Evolutionary conservation across 2,888 invertebrate species (phyloP), one percentile per base, ranked within the genome.

Genomic region (Sarcophaga subvicina): DNA sequence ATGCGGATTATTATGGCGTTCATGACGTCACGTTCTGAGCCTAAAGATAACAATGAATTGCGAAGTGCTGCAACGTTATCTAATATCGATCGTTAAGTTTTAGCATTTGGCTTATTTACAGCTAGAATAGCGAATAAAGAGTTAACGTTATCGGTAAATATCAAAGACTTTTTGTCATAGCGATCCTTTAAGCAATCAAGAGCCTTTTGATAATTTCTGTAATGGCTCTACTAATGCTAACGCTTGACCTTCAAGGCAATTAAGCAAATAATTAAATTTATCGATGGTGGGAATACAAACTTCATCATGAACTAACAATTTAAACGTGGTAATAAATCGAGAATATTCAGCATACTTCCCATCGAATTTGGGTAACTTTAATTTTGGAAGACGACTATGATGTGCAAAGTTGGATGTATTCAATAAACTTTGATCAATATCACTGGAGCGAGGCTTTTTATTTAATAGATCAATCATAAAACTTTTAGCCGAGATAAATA

Each of bases 241-340:
- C 45, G 79, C 69, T 49, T 67, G 67, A 6, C 69, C 69, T 12
- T 67, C 59, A 12, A 78, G 45, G 47, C 77, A 78, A 60, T 60
- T 69, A 0, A 69, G 59, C 6, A 78, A 22, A 22, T 67, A 78
- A 4, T 78, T 69, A 3, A 78, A 69, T 69, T 78, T 70, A 22
- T 78, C 69, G 4, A 73, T 79, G 0, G 54, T 5, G 2, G 72
- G 54, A n/a, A 85, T 78, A 37, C 47, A 47, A 0, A 47, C 11
- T 4, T 73, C 80, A 25, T 80, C 14, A 20, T 80, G 81, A 11
- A 75, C 60, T 37, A 81, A 64, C 8, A 70, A 47, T 14, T 63
- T 76, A 6, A 75, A 81, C 0, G 69, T 76, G 14, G 62, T 70
- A 5, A 81, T 54, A n/a, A 76, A 69, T 3, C 63, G 14, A 1